A percentile compares a stretch with the other conserved stretches of the same genome.
Conservation (phyloP, 2,888 invertebrate genomes). For the Himalopsyche kuldschensis region DNA sequence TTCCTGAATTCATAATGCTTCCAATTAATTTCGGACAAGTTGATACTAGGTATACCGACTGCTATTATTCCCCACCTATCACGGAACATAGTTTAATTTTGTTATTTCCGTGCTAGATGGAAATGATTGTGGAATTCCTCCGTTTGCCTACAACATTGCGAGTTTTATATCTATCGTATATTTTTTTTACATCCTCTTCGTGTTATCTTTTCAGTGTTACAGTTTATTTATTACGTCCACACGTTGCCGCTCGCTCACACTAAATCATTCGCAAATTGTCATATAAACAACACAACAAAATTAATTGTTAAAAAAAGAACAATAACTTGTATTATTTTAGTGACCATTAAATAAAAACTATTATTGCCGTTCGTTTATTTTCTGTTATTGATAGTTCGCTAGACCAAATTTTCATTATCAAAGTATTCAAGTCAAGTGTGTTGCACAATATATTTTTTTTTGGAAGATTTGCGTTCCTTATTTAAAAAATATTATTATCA, state of each 20-base stretch:
- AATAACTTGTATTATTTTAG: no score
- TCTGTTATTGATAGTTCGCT: no score
- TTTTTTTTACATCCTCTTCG: background rate
- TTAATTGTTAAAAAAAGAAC: no score
- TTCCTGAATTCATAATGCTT: constrained; percentile 20
- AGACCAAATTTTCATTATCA: no score
- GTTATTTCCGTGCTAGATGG: background rate
- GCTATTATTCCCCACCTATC: constrained; percentile 15
- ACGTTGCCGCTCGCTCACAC: background rate
- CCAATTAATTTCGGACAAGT: constrained; percentile 35
- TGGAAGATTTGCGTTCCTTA: no score
- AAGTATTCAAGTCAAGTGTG: no score
- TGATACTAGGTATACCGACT: constrained; percentile 7
- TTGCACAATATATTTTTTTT: no score
- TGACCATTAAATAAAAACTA: no score
- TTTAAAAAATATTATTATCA: no score
- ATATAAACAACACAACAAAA: background rate
- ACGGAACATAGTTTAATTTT: constrained; percentile 21
- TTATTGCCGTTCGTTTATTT: no score
- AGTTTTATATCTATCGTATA: background rate
- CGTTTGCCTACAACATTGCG: background rate
- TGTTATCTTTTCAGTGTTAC: constrained; percentile 1
- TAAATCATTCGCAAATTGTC: background rate
- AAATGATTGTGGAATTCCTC: background rate
- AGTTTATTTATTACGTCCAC: background rate